Percentiles rank a stretch among this genome's conserved stretches.
Evolutionary conservation across 2,797 vertebrate genomes (phyloP).

Genomic region (Lithobates pipiens): DNA sequence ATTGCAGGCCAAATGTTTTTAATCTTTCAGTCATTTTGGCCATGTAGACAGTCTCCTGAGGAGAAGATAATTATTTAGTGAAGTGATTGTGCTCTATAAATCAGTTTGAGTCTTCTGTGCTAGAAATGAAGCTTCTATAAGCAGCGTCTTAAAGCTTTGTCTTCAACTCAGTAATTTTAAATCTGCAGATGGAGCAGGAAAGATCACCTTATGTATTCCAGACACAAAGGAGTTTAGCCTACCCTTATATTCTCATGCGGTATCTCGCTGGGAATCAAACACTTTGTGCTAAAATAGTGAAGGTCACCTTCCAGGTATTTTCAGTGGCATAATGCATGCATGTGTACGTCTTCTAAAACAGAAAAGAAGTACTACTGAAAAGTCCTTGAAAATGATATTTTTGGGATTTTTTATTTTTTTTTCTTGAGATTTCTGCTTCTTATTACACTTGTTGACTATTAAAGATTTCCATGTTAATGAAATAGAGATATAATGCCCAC

Average conservation of each 20-base stretch:
- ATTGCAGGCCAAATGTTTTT: neutral
- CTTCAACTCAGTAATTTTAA: constrained; percentile 49
- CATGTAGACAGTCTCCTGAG: neutral
- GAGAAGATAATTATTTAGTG: constrained; percentile 28
- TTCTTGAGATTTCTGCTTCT: too few relatives aligned
- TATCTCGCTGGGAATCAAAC: constrained; percentile 65
- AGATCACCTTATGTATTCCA: constrained; percentile 52
- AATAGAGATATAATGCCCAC: neutral
- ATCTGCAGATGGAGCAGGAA: constrained; percentile 52
- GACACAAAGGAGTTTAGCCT: constrained; percentile 54
- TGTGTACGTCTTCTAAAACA: neutral
- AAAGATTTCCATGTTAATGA: neutral
- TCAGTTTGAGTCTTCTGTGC: constrained; percentile 9
- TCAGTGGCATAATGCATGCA: neutral
- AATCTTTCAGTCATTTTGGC: neutral
- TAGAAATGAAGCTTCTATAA: constrained; percentile 3
- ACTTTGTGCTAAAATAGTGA: constrained; percentile 58
- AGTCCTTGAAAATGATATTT: neutral
- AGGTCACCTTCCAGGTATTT: constrained; percentile 68
- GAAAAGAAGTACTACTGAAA: neutral
- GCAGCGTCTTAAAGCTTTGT: constrained; percentile 16
- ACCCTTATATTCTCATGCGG: constrained; percentile 47
- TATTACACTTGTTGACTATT: neutral
- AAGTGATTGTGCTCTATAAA: constrained; percentile 34
- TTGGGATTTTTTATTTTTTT: neutral